Evolutionary conservation across 2,113 vertebrate genomes (phyloP).

Genomic region (Cariama cristata): DNA sequence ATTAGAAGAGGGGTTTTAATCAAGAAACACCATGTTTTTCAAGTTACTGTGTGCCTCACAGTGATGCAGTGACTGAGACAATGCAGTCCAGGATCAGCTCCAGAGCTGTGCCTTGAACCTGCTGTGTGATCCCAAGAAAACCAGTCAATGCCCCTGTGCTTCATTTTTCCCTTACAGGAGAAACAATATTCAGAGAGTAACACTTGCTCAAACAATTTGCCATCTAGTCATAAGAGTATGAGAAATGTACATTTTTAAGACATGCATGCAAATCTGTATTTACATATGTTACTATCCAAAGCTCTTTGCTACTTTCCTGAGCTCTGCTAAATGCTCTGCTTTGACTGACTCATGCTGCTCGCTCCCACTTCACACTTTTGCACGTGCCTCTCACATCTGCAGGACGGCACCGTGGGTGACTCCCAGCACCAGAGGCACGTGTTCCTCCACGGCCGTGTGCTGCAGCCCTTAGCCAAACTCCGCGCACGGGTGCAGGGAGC

Average conservation of each 20-base stretch:
- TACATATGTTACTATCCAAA: neutral
- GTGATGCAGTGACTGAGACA: neutral
- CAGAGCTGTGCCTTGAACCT: neutral
- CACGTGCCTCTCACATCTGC: accelerated
- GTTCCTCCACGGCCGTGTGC: accelerated
- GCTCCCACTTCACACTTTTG: neutral
- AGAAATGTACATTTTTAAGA: neutral
- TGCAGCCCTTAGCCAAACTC: neutral
- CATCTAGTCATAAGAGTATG: neutral
- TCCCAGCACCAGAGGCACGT: accelerated
- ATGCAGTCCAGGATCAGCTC: neutral
- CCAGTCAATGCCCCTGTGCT: neutral
- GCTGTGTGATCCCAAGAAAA: neutral
- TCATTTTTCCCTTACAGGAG: neutral
- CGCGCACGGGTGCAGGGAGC: accelerated
- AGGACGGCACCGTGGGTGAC: accelerated
- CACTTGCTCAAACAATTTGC: neutral
- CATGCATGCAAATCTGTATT: neutral
- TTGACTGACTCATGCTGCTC: neutral
- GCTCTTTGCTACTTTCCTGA: neutral
- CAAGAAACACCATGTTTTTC: neutral
- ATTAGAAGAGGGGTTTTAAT: neutral
- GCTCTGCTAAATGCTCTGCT: neutral
- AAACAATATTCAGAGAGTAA: neutral
- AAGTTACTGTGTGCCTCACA: neutral